phyloP scores from a whole-genome alignment of 2,888 invertebrate species.

The Panorpa germanica region DNA sequence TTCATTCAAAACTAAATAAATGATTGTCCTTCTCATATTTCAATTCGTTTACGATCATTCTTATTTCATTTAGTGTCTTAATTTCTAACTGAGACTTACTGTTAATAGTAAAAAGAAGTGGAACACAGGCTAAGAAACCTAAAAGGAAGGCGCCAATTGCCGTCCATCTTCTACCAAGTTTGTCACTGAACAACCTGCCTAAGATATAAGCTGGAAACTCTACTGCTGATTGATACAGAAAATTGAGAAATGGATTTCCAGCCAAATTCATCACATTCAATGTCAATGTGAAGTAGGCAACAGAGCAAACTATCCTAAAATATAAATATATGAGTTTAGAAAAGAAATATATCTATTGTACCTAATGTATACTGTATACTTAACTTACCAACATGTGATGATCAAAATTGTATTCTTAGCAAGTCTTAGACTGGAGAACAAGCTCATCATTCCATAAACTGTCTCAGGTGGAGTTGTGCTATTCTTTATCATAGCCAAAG shows the following conservation, averaged over 20 bases:
- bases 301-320: slow-evolving; percentile 28
- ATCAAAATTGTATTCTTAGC: slow-evolving; percentile 32
- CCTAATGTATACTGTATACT: no score
- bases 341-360: no score
- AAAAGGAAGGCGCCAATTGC: slow-evolving; percentile 25
- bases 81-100: slow-evolving; percentile 16
- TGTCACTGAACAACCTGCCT: slow-evolving; percentile 33
- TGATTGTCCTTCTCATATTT: no score
- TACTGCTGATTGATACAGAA: slow-evolving; percentile 37
- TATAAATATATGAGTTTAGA: slow-evolving; percentile 10
- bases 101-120: slow-evolving; percentile 22
- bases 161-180: slow-evolving; percentile 30
- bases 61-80: no score
- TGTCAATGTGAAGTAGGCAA: slow-evolving; percentile 30
- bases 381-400: slow-evolving; percentile 33
- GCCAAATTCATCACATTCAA: slow-evolving; percentile 32
- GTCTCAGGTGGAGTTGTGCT: no score
- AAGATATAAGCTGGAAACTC: slow-evolving; percentile 42
- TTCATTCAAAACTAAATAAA: no score
- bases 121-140: slow-evolving; percentile 22
- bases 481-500: no score
- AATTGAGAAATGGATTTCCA: slow-evolving; percentile 45
- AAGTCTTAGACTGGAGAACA: slow-evolving; percentile 34
- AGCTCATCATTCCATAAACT: slow-evolving; percentile 29
- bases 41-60: no score